These are phyloP conservation scores for Vanessa atalanta DNA, from an alignment of 1,140 invertebrate genomes.

Conservation along the genomic window DNA sequence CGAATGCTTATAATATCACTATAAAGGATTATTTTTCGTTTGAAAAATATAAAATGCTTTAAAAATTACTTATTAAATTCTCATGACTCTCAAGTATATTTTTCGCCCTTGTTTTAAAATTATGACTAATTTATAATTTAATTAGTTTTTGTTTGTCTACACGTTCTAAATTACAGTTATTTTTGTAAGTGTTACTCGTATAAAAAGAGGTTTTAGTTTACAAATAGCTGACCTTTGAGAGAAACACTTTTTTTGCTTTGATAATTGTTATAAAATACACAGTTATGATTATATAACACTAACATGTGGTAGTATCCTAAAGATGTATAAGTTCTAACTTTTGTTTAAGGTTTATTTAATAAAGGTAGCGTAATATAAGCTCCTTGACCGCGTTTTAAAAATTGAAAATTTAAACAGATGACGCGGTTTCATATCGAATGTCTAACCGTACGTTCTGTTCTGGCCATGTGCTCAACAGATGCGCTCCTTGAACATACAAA, in stretches of 20 bases:
- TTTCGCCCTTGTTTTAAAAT: too few relatives aligned
- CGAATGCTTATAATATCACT: not conserved
- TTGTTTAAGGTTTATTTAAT: slow-evolving; percentile 1
- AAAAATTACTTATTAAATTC: too few relatives aligned
- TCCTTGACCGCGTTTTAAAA: slow-evolving; percentile 63
- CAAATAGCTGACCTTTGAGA: too few relatives aligned
- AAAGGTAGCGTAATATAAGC: slow-evolving; percentile 27
- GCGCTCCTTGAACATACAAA: slow-evolving; percentile 51
- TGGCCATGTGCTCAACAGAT: slow-evolving; percentile 74
- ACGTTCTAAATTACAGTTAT: too few relatives aligned
- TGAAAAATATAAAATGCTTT: not conserved
- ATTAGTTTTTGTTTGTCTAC: not conserved
- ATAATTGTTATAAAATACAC: too few relatives aligned
- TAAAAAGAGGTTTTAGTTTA: too few relatives aligned
- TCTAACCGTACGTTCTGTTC: slow-evolving; percentile 50
- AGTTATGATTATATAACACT: too few relatives aligned
- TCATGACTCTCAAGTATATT: too few relatives aligned
- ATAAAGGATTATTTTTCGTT: not conserved
- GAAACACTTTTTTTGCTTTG: too few relatives aligned
- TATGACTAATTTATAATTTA: not conserved
- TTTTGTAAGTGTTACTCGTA: too few relatives aligned
- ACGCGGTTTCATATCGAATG: slow-evolving; percentile 60
- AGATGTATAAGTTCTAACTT: not conserved
- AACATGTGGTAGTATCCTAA: too few relatives aligned
- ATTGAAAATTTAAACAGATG: slow-evolving; percentile 59